Base-by-base conservation (phyloP, 2,797 vertebrate species). In the Varecia variegata region DNA sequence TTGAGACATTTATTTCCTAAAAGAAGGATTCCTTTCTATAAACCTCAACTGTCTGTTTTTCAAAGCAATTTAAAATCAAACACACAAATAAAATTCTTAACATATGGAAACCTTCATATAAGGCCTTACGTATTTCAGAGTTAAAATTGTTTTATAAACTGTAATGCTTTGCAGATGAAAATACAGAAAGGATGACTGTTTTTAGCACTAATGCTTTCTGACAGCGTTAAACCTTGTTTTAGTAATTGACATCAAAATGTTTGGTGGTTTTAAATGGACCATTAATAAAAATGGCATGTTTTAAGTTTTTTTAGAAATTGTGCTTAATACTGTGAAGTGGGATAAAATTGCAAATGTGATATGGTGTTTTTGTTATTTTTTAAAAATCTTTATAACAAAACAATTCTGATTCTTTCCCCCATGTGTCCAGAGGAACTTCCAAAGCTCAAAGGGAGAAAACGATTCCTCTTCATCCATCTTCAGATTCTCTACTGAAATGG, bases 101-200 rank as follows among this genome's bases (percentile, higher is more conserved):
- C 99, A 99, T 99, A 99, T 99, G 99, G 99, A 99, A 99, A 97
- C 98, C 97, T 99, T 99, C 99, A 98, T 98, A 98, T 98, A 98
- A 98, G 98, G 98, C 98, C 99, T 99, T 99, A 99, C 96, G 98
- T 99, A 99, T 99, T 99, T 99, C 99, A 98, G 99, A 99, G 98
- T 98, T 99, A 99, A 99, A 99, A 99, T 99, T 99, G 98, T 99
- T 98, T 99, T 99, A 99, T 99, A 99, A 99, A 99, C 99, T 98
- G 98, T 99, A 99, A 99, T 99, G 98, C 98, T 98, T 99, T 98
- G 98, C 99, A 99, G 99, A 99, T 99, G 99, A 98, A 98, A 98
- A 98, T 97, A 98, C 94, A 82, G 60, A 98, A 98, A 98, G 98
- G 98, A 98, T 98, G 98, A 98, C 90, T 98, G 98, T 98, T 98